Evolutionary conservation across 1,140 invertebrate genomes (phyloP).

Genomic region (Diabrotica undecimpunctata): DNA sequence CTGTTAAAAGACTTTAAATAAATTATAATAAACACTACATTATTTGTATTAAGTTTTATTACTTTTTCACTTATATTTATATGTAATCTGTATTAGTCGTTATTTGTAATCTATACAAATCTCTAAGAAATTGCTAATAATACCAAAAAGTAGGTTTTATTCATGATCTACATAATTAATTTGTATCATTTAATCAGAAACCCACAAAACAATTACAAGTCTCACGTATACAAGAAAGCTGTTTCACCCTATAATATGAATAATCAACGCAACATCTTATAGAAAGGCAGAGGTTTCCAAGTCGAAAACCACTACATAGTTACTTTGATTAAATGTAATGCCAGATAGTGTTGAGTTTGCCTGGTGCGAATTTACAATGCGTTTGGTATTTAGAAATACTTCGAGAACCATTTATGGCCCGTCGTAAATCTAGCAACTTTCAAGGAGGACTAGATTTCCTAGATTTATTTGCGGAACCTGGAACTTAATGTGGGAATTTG

Average conservation of each 20-base stretch:
- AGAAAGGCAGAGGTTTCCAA: slow-evolving; percentile 27
- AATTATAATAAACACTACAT: too few relatives aligned
- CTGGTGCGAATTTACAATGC: slow-evolving; percentile 19
- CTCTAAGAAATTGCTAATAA: too few relatives aligned
- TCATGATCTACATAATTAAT: too few relatives aligned
- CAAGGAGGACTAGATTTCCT: slow-evolving; percentile 16
- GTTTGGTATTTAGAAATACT: slow-evolving; percentile 23
- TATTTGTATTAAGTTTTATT: too few relatives aligned
- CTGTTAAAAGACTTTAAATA: too few relatives aligned
- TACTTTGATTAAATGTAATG: slow-evolving; percentile 18
- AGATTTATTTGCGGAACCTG: slow-evolving; percentile 17
- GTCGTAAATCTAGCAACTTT: slow-evolving; percentile 20
- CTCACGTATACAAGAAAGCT: too few relatives aligned
- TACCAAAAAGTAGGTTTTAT: too few relatives aligned
- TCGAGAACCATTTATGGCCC: slow-evolving; percentile 19
- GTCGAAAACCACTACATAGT: slow-evolving; percentile 22
- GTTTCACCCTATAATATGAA: slow-evolving; percentile 30
- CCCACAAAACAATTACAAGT: too few relatives aligned
- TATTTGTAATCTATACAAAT: too few relatives aligned
- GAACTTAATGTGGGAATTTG: slow-evolving; percentile 18
- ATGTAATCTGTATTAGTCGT: too few relatives aligned
- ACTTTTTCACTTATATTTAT: too few relatives aligned
- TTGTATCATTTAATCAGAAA: too few relatives aligned
- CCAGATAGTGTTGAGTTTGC: slow-evolving; percentile 15
- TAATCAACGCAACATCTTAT: slow-evolving; percentile 19